A percentile compares a stretch with the other conserved stretches of the same genome.
Conservation (phyloP, 2,113 vertebrate genomes). For the Thinocorus orbignyianus region DNA sequence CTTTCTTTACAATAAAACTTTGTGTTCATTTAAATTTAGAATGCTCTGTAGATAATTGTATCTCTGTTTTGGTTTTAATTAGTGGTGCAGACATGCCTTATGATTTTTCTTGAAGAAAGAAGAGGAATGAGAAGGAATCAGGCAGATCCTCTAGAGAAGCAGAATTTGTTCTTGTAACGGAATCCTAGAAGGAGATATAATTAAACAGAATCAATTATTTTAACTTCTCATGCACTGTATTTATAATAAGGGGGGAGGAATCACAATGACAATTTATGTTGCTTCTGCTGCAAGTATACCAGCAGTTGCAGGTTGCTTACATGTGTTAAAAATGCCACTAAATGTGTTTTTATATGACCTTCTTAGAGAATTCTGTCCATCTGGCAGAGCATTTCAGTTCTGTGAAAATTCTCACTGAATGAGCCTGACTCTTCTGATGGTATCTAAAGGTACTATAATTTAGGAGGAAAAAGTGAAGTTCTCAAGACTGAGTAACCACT, state of each 20-base stretch:
- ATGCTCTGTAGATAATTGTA: neutral
- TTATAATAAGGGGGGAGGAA: neutral
- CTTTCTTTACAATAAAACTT: neutral
- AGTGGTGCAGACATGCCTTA: neutral
- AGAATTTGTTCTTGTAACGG: neutral
- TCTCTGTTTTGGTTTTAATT: neutral
- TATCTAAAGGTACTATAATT: neutral
- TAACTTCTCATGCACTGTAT: neutral
- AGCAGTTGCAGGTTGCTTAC: neutral
- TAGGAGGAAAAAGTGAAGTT: neutral
- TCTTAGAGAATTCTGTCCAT: neutral
- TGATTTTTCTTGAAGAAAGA: neutral
- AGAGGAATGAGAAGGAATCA: neutral
- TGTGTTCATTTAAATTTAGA: neutral
- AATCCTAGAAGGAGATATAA: neutral
- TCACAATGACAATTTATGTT: neutral
- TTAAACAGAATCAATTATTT: neutral
- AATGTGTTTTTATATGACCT: neutral
- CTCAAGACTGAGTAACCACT: neutral
- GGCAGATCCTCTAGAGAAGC: neutral
- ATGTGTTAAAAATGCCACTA: neutral
- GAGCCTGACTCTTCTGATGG: neutral
- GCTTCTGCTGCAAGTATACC: neutral
- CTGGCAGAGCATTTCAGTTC: neutral
- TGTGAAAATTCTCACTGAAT: neutral